phyloP scores from a whole-genome alignment of 2,113 vertebrate species.

The Labrus mixtus region DNA sequence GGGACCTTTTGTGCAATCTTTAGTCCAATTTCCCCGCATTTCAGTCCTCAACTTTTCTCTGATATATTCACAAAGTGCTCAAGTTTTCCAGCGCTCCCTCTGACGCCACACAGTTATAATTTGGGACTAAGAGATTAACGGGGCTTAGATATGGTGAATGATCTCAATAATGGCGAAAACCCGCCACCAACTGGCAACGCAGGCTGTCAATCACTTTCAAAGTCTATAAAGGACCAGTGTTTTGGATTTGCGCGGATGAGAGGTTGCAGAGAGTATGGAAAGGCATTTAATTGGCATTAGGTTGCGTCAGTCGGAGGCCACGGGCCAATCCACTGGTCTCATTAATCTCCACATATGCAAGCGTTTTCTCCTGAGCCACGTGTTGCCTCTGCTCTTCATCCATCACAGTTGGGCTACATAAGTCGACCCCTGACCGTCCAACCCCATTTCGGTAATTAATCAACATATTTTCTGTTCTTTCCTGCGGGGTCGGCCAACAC shows the following conservation, averaged over 20 bases:
- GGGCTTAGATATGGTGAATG: conserved; percentile 71
- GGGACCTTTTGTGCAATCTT: too few relatives aligned
- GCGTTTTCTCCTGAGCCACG: conserved; percentile 19
- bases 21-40: too few relatives aligned
- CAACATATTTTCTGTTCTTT: conserved; percentile 32
- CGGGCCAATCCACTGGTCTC: conserved; percentile 18
- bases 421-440: conserved; percentile 22
- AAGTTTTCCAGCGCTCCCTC: conserved; percentile 12
- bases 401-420: conserved; percentile 49
- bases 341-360: conserved; percentile 35
- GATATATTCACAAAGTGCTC: not conserved
- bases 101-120: conserved; percentile 16
- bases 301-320: conserved; percentile 27
- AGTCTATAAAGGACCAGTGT: conserved; percentile 13
- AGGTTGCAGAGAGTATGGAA: conserved; percentile 8
- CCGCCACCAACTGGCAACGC: conserved; percentile 30
- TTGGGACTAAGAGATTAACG: conserved; percentile 53
- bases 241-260: conserved; percentile 51
- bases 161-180: conserved; percentile 57
- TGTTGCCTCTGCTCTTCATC: conserved; percentile 28
- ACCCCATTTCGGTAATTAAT: conserved; percentile 67
- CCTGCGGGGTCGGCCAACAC: conserved; percentile 8
- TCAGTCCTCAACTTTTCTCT: not conserved
- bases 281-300: conserved; percentile 35
- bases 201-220: conserved; percentile 59